Evolutionary conservation across 2,888 invertebrate genomes (phyloP).

Genomic region (Tetragonula carbonaria): DNA sequence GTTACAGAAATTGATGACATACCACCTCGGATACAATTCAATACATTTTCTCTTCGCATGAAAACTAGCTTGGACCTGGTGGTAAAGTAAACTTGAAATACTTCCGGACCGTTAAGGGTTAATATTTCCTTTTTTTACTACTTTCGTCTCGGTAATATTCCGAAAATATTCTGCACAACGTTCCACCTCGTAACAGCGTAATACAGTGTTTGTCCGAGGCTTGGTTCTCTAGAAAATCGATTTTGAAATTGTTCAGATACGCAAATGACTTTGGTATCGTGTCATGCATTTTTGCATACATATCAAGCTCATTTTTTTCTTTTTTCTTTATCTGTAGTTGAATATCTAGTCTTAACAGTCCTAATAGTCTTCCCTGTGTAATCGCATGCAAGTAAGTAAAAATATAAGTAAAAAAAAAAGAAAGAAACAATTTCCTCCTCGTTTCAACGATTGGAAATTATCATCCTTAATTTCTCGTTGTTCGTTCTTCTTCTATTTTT

Average conservation of each 20-base stretch:
- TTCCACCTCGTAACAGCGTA: too few relatives aligned
- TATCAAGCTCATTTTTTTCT: not conserved
- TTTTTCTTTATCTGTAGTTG: not conserved
- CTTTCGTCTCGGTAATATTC: too few relatives aligned
- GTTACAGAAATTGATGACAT: too few relatives aligned
- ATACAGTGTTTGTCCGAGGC: not conserved
- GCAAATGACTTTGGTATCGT: not conserved
- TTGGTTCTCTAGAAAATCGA: not conserved
- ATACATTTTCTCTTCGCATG: too few relatives aligned
- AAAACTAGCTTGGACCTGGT: too few relatives aligned
- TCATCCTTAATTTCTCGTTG: not conserved
- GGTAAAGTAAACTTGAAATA: too few relatives aligned
- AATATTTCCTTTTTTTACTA: too few relatives aligned
- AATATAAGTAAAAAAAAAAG: not conserved
- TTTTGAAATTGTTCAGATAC: not conserved
- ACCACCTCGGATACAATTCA: too few relatives aligned
- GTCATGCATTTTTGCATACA: not conserved
- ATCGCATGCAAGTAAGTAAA: not conserved
- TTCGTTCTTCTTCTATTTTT: not conserved
- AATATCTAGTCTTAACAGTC: not conserved
- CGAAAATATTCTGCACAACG: too few relatives aligned
- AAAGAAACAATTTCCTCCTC: not conserved
- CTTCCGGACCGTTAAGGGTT: too few relatives aligned
- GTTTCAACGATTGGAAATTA: constrained; percentile 15
- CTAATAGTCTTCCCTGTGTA: not conserved